Base-by-base conservation (phyloP, 2,797 vertebrate species). In the Sternarchorhynchus goeldii region DNA sequence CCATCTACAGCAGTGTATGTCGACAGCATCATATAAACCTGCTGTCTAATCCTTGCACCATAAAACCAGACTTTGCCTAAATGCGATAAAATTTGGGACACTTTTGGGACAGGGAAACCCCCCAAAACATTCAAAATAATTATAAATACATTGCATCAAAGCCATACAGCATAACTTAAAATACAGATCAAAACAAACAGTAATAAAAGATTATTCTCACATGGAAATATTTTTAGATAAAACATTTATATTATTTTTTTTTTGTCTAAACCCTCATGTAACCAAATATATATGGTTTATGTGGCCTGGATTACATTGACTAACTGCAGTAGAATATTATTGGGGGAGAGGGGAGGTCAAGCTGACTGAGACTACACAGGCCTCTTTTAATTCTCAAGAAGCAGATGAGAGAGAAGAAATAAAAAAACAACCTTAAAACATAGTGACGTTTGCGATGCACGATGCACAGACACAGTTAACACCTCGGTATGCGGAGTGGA, bases 61-160 rank as follows among this genome's bases (percentile, higher is more conserved):
- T 77, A 71, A 77, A 82, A 84, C 82, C 86, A 50, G 21, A 59
- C 83, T 84, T 86, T 86, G 81, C 88, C 82, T 81, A 70, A 32
- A 56, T 45, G 55, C 36, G 45, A 34, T 31, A 58, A 60, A 17
- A 31, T 53, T 69, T 32, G 60, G 67, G 60, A 73, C 29, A 57
- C 16, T 2, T 36, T 32, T 66, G 60, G 56, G 57, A 74, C 45
- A 70, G 36, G 69, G 82, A 70, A 81, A 82, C 82, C 62, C 73
- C 81, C 78, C 79, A 68, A 81, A 79, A 90, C 82, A 84, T 85
- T 85, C 88, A 84, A 77, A 14, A 50, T 50, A 12, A 50, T 50
- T 85, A 90, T 88, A 91, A 92, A 91, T 89, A 91, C 83, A 75
- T 79, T 56, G 65, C 39, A 83, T 84, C 84, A 69, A 88, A 90